Base-by-base conservation (phyloP, 1,140 invertebrate genomes). In the Monomorium pharaonis region DNA sequence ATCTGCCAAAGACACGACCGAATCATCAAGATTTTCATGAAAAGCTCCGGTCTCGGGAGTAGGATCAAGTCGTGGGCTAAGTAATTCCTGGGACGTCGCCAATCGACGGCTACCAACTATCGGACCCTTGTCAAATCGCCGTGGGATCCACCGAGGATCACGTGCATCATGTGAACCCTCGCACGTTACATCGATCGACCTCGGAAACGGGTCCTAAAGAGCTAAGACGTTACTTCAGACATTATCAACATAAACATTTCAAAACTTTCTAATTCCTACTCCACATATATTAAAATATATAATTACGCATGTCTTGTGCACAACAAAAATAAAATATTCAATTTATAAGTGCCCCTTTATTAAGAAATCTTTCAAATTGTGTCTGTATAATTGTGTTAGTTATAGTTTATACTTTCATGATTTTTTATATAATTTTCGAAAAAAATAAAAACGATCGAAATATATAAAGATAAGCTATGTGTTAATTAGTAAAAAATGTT, bases 1-100 rank as follows among this genome's bases (percentile, higher is more conserved):
- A 70, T 58, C 49, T 81, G 49, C 24, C 49, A 33, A 14, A 81
- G 51, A 70, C 58, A 65, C 14, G 30, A 51, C 62, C 44, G 18
- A 81, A 72, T 81, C 78, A 81, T 81, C 51, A 81, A 81, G 78
- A 81, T 81, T 81, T 81, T 72, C 51, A 30, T 27, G 37, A 18
- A 21, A 72, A 72, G 16, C 65, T 14, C 37, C 37, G 37, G 78
- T 72, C 65, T 70, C 24, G 49, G 2, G 33, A 42, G 24, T 81
- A 56, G 78, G 78, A 81, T 81, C 78, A 81, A 72, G 18, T 81
- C 65, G 51, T 56, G 65, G 51, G 78, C 49, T 81, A 72, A 81
- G 78, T 81, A 81, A 81, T 81, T 81, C 78, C 51, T 56, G 33
- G 65, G 51, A 58, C 37, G 62, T 60, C 33, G 54, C 56, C 74